Percentiles rank a stretch among this genome's conserved stretches.
These are phyloP conservation scores for Mesocricetus auratus DNA, from an alignment of 2,113 vertebrate genomes.

Conservation along the genomic window DNA sequence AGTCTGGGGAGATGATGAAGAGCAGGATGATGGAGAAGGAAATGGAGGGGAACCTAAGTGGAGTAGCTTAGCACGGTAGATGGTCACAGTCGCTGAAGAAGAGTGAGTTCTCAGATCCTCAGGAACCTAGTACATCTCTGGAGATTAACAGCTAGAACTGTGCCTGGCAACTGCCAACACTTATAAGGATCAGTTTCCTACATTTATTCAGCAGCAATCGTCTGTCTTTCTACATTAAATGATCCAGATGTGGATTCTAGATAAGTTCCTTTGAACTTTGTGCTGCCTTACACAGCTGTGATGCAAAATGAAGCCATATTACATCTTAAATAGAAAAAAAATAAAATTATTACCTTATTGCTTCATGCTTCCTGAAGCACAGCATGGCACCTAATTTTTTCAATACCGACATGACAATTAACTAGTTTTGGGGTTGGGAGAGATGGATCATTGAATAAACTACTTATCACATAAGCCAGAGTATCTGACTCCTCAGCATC, in stretches of 20 bases:
- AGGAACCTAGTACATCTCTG: neutral
- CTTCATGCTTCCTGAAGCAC: neutral
- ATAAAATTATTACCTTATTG: neutral
- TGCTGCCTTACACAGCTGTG: neutral
- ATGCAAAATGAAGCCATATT: neutral
- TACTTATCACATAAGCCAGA: neutral
- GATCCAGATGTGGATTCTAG: neutral
- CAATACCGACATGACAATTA: neutral
- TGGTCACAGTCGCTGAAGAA: neutral
- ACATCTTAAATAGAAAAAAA: conserved; percentile 6
- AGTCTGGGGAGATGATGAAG: neutral
- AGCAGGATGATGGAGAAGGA: neutral
- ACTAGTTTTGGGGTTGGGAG: neutral
- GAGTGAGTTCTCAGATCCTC: neutral
- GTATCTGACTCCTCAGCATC: neutral
- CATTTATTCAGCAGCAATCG: neutral
- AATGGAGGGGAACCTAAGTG: neutral
- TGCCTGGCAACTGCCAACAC: neutral
- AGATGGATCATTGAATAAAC: neutral
- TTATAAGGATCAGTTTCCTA: neutral
- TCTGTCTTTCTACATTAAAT: conserved; percentile 22
- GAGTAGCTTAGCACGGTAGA: neutral
- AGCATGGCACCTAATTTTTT: neutral
- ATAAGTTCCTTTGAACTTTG: neutral
- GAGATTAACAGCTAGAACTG: neutral